Conservation (phyloP, 2,888 invertebrate species). For the Argyresthia goedartella region DNA sequence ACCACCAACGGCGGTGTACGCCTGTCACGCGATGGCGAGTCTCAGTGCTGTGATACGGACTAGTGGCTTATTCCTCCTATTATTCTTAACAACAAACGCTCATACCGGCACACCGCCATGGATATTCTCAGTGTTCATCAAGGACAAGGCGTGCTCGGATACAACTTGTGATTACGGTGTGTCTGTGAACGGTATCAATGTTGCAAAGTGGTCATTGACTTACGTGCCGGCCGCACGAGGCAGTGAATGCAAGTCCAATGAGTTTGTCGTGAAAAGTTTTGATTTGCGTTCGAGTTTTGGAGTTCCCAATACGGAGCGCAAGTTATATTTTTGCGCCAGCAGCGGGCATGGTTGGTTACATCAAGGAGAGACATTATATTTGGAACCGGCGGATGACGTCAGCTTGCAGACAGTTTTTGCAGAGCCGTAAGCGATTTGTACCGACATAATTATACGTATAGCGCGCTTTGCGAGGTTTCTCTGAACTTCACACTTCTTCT, state of each 20-base stretch:
- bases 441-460: background rate
- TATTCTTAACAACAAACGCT: constrained; percentile 50
- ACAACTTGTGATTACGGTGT: constrained; percentile 43
- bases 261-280: constrained; percentile 22
- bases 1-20: no score
- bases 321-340: constrained; percentile 48
- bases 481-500: background rate
- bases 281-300: constrained; percentile 17
- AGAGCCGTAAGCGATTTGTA: constrained; percentile 30
- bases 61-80: constrained; percentile 53
- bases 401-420: constrained; percentile 20
- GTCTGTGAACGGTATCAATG: constrained; percentile 32
- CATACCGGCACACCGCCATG: constrained; percentile 46
- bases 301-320: constrained; percentile 26
- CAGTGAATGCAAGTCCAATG: constrained; percentile 21
- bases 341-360: constrained; percentile 42
- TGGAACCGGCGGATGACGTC: constrained; percentile 57
- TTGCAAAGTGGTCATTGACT: constrained; percentile 49
- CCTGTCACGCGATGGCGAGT: constrained; percentile 34
- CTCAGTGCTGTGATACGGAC: constrained; percentile 41
- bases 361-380: constrained; percentile 48
- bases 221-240: constrained; percentile 29
- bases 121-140: constrained; percentile 49
- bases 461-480: background rate
- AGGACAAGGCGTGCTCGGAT: constrained; percentile 31